These are phyloP conservation scores for Lycaena phlaeas DNA, from an alignment of 2,888 invertebrate species.

Conservation along the genomic window DNA sequence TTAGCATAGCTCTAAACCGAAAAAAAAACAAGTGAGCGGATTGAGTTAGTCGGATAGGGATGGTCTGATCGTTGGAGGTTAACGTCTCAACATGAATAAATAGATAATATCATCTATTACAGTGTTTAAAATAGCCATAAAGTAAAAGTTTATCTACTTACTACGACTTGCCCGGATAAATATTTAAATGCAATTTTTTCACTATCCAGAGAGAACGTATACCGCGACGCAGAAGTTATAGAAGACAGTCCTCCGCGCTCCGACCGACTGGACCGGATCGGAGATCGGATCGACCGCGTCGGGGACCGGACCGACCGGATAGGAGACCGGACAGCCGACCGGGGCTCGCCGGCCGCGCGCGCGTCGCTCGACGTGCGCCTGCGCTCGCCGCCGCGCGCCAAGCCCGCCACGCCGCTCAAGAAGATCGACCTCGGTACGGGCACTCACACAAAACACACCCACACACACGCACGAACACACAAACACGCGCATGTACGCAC, in stretches of 20 bases:
- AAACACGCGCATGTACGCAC: too few relatives aligned
- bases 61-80: too few relatives aligned
- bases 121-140: too few relatives aligned
- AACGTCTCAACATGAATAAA: too few relatives aligned
- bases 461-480: too few relatives aligned
- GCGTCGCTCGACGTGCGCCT: constrained; percentile 43
- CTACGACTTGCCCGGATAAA: too few relatives aligned
- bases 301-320: constrained; percentile 8
- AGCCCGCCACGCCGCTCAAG: constrained; percentile 48
- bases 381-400: constrained; percentile 28
- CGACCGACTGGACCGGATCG: constrained; percentile 17
- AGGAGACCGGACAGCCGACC: constrained; percentile 12
- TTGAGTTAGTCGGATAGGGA: too few relatives aligned
- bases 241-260: constrained; percentile 42
- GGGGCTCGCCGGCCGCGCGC: constrained; percentile 15
- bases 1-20: too few relatives aligned
- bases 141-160: too few relatives aligned
- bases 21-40: too few relatives aligned
- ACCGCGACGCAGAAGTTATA: constrained; percentile 59
- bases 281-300: constrained; percentile 13
- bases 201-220: constrained; percentile 59
- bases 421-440: constrained; percentile 65
- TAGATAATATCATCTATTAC: too few relatives aligned
- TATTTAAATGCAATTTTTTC: background rate
- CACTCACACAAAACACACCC: too few relatives aligned